Base-by-base conservation (phyloP, 2,113 vertebrate genomes). In the Crypturellus undulatus region DNA sequence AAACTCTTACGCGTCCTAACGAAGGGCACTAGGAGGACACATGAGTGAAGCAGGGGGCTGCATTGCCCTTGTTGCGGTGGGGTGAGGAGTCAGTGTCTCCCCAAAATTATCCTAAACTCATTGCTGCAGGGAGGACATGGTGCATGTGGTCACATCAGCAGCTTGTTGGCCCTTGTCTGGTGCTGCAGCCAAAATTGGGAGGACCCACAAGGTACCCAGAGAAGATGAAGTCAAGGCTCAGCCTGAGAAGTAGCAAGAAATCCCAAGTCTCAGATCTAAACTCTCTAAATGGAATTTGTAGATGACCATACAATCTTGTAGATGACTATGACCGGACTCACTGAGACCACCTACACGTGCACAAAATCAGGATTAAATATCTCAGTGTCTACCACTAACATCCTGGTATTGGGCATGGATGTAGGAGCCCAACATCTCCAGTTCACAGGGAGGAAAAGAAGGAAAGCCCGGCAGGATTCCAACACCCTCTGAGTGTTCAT, bases 31-130 rank as follows among this genome's bases (percentile, higher is more conserved):
- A 62, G 34, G 36, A 84, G 65, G 49, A 34, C 30, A 28, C 30
- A 32, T 3, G 25, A 49, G 26, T 0, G 3, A 42, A 11, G 32
- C 2, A 0, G 8, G 34, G 1, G 11, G 9, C 7, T 0, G 1
- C 16, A 2, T 42, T 79, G 89, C 56, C 60, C 67, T 68, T 1
- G 0, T 21, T 1, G 1, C 54, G 38, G 9, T 34, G 38, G 51
- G 51, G 49, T 40, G 21, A 49, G 47, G 21, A 49, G 21, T 22
- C 21, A 30, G 9, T 30, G 26, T 56, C 28, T 14, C 28, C 14
- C 26, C 9, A 5, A 56, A 56, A 7, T 56, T 56, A 30, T 17
- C 52, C 52, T 30, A 56, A 56, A 30, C 15, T 26, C 52, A 56
- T 15, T 56, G 28, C 52, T 30, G 14, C 28, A 56, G 52, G 28